A percentile compares a stretch with the other conserved stretches of the same genome.
phyloP scores from a whole-genome alignment of 2,113 vertebrate species.

The Psittacula cyanocephala region DNA sequence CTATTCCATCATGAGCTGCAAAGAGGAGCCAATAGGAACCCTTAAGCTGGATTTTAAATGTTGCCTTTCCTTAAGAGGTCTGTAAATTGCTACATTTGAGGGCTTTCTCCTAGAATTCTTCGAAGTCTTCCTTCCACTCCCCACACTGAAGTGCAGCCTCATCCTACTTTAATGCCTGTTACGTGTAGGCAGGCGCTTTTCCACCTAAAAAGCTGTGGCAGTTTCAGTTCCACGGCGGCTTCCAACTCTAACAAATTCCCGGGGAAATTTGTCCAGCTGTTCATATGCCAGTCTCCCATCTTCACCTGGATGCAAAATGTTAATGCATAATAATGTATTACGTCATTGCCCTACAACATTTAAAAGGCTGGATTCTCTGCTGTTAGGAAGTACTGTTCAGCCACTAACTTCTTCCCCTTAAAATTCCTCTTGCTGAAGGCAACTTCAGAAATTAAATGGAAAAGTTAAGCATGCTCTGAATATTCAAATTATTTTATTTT shows the following conservation, averaged over 20 bases:
- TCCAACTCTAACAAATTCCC: slow-evolving; percentile 81
- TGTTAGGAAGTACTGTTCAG: not conserved
- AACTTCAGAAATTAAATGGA: not conserved
- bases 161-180: not conserved
- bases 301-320: slow-evolving; percentile 80
- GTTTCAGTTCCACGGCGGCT: slow-evolving; percentile 81
- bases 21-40: not conserved
- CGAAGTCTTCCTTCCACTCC: not conserved
- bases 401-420: not conserved
- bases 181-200: not conserved
- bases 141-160: slow-evolving; percentile 9
- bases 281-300: slow-evolving; percentile 92
- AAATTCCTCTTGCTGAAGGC: not conserved
- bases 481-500: not conserved
- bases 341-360: not conserved
- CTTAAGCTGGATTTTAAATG: not conserved
- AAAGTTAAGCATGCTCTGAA: not conserved
- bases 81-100: not conserved
- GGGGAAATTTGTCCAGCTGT: slow-evolving; percentile 87
- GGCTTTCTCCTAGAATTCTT: not conserved
- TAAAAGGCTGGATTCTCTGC: not conserved
- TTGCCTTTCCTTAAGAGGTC: not conserved
- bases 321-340: not conserved
- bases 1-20: slow-evolving; percentile 31
- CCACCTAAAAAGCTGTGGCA: slow-evolving; percentile 84